A percentile compares a stretch with the other conserved stretches of the same genome.
These are phyloP conservation scores for Lepidurus packardi DNA, from an alignment of 1,140 invertebrate species.

Conservation along the genomic window DNA sequence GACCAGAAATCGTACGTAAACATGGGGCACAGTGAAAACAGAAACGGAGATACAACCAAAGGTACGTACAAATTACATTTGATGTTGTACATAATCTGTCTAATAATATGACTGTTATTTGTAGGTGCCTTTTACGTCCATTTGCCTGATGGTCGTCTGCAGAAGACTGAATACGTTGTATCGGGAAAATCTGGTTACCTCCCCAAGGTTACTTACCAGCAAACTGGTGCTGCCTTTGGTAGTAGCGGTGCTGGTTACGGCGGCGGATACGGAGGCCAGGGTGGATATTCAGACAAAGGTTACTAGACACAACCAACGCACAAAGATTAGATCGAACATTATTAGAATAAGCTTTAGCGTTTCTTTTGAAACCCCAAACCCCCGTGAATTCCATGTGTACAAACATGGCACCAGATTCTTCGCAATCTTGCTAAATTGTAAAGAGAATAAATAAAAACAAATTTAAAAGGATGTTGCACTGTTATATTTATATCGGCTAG, in stretches of 20 bases:
- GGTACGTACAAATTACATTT: constrained; percentile 35
- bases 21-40: constrained; percentile 38
- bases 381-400: too few species aligned
- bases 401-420: too few species aligned
- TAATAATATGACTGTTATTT: neutral
- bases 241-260: neutral
- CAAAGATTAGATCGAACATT: too few species aligned
- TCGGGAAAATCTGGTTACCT: constrained; percentile 37
- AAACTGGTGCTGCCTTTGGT: too few species aligned
- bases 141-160: constrained; percentile 39
- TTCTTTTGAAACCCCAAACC: too few species aligned
- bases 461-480: too few species aligned
- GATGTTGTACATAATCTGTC: neutral
- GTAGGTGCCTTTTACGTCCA: constrained; percentile 35
- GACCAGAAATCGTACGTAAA: constrained; percentile 37
- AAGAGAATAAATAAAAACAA: too few species aligned
- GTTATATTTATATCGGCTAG: too few species aligned
- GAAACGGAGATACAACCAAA: constrained; percentile 37
- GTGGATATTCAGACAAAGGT: too few species aligned
- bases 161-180: constrained; percentile 37
- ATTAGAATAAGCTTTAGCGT: too few species aligned
- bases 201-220: constrained; percentile 37
- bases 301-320: too few species aligned
- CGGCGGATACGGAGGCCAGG: neutral
- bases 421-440: too few species aligned